These are phyloP conservation scores for Oasisia sp. DNA, from an alignment of 2,888 invertebrate species.

Conservation along the genomic window DNA sequence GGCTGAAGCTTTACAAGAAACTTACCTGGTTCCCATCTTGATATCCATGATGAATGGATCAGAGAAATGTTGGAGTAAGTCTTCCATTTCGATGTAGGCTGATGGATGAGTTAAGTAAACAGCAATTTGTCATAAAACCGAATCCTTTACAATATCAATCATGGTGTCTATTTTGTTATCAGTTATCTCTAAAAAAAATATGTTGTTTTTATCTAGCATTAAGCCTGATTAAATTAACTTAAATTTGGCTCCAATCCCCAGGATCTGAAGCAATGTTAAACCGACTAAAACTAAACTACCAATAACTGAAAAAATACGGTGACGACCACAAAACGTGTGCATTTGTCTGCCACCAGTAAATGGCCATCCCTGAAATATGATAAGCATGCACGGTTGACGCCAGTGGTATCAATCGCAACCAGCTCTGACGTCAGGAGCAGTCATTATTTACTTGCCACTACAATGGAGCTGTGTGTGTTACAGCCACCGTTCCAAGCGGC, in stretches of 20 bases:
- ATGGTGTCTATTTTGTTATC: background rate
- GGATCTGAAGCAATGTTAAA: background rate
- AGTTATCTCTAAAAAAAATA: background rate
- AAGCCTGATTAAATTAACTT: background rate
- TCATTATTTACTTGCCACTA: background rate
- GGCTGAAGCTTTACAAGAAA: background rate
- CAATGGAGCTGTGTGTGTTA: background rate
- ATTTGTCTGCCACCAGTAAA: background rate
- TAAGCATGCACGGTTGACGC: background rate
- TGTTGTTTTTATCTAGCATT: background rate
- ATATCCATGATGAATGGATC: constrained; percentile 97
- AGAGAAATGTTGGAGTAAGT: constrained; percentile 87
- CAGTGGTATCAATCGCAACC: background rate
- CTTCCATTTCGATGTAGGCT: constrained; percentile 93
- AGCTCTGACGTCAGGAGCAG: background rate
- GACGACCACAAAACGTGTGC: background rate
- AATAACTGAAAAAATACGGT: background rate
- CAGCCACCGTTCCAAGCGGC: background rate
- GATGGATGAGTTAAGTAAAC: constrained; percentile 14
- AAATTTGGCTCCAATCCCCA: too few relatives aligned
- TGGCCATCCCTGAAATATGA: background rate
- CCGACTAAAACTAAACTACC: background rate
- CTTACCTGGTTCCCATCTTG: constrained; percentile 88
- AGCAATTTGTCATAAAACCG: background rate
- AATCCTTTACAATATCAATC: background rate